phyloP scores from a whole-genome alignment of 1,140 invertebrate genomes.

The Lerema accius region DNA sequence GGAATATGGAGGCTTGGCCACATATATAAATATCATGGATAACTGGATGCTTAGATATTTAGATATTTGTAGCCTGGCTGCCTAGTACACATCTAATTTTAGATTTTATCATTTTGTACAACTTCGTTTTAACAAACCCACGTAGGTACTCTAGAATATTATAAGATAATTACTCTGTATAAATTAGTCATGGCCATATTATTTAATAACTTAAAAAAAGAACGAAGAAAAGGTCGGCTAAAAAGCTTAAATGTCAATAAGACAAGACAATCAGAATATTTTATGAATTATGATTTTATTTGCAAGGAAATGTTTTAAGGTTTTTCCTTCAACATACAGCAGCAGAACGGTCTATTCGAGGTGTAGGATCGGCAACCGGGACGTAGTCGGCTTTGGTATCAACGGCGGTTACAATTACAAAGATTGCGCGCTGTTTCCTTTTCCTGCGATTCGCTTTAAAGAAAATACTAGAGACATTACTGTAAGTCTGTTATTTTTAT shows the following conservation, averaged over 20 bases:
- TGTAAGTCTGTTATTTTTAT: too few species aligned
- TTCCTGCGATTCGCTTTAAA: slow-evolving; percentile 95
- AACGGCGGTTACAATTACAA: slow-evolving; percentile 91
- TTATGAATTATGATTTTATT: slow-evolving; percentile 14
- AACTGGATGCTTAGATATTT: too few species aligned
- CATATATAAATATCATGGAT: too few species aligned
- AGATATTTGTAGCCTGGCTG: too few species aligned
- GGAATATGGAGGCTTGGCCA: too few species aligned
- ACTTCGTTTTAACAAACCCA: too few species aligned
- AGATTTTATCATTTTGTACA: too few species aligned
- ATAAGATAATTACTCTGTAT: too few species aligned
- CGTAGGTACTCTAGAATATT: too few species aligned
- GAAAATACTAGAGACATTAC: slow-evolving; percentile 84
- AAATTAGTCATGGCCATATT: neutral
- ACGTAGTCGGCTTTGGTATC: slow-evolving; percentile 94
- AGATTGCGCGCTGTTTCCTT: slow-evolving; percentile 91
- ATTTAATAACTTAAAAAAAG: neutral
- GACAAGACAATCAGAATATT: neutral
- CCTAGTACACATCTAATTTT: too few species aligned
- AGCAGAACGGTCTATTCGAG: slow-evolving; percentile 47
- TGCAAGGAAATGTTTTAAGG: slow-evolving; percentile 28
- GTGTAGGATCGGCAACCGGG: slow-evolving; percentile 90
- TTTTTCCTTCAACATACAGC: slow-evolving; percentile 11
- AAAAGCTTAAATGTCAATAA: slow-evolving; percentile 12
- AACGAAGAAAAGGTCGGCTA: neutral